Conservation (phyloP, 2,888 invertebrate genomes). For the Anaspis maculata region DNA sequence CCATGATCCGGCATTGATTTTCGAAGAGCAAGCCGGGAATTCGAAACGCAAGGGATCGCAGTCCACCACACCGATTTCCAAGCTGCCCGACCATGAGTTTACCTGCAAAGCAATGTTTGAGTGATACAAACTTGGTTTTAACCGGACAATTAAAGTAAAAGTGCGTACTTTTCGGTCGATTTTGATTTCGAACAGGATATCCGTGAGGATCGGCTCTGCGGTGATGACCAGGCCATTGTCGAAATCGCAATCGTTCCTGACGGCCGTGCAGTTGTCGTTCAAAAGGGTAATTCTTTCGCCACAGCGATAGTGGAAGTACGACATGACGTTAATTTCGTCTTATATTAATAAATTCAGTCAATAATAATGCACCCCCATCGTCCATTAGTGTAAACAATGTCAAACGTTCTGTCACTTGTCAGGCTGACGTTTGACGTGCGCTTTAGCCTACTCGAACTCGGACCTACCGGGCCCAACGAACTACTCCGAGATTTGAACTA, state of each 20-base stretch:
- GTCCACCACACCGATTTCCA: conserved; percentile 68
- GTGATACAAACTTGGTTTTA: neutral
- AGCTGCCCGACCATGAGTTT: conserved; percentile 69
- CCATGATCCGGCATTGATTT: conserved; percentile 77
- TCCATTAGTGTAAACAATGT: no score
- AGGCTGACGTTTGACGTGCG: no score
- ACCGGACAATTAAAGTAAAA: neutral
- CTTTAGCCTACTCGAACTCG: no score
- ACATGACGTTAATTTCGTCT: no score
- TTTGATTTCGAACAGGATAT: conserved; percentile 77
- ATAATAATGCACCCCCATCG: no score
- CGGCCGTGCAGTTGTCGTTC: conserved; percentile 76
- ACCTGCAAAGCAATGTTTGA: conserved; percentile 50
- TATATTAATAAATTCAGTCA: no score
- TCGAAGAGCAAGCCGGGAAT: conserved; percentile 68
- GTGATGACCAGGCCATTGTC: conserved; percentile 84
- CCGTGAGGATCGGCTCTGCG: conserved; percentile 68
- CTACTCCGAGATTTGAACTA: no score
- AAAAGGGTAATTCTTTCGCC: conserved; percentile 77
- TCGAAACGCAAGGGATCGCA: conserved; percentile 60
- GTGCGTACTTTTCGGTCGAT: conserved; percentile 76
- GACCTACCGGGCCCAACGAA: no score
- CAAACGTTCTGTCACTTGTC: no score
- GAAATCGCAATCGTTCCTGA: conserved; percentile 71
- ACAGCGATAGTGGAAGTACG: conserved; percentile 70